phyloP scores from a whole-genome alignment of 2,888 invertebrate genomes.

The Clusia tigrina region DNA sequence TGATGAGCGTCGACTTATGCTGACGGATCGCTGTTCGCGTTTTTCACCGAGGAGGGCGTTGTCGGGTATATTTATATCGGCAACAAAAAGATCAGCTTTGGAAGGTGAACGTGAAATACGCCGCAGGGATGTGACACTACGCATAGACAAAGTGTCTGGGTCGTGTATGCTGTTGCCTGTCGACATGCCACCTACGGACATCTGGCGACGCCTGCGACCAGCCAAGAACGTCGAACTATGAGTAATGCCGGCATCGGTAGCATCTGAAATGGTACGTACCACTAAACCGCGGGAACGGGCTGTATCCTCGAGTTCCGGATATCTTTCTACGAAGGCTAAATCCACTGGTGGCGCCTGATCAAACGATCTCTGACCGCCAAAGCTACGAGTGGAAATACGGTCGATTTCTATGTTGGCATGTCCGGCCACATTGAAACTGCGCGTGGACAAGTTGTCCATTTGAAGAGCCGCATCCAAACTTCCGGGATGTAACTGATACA shows the following conservation, averaged over 20 bases:
- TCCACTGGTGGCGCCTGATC: constrained; percentile 47
- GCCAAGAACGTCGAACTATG: constrained; percentile 40
- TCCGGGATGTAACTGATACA: no score
- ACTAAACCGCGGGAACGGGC: constrained; percentile 57
- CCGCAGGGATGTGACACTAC: constrained; percentile 59
- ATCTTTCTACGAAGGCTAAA: constrained; percentile 55
- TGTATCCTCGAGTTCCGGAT: constrained; percentile 56
- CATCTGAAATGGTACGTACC: constrained; percentile 60
- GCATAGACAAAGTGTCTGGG: constrained; percentile 57
- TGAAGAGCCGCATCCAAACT: constrained; percentile 33
- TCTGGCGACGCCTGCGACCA: constrained; percentile 49
- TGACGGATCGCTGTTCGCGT: constrained; percentile 50
- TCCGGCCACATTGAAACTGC: constrained; percentile 48
- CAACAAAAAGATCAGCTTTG: constrained; percentile 59
- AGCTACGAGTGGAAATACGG: constrained; percentile 43
- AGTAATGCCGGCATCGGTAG: constrained; percentile 44
- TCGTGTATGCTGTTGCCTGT: constrained; percentile 44
- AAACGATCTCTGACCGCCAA: constrained; percentile 43
- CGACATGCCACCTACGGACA: constrained; percentile 56
- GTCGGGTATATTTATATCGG: constrained; percentile 59
- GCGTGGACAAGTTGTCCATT: constrained; percentile 50
- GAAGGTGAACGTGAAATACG: constrained; percentile 60
- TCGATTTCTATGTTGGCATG: constrained; percentile 42
- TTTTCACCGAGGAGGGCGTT: constrained; percentile 20
- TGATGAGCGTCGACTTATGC: constrained; percentile 54